A percentile compares a stretch with the other conserved stretches of the same genome.
Evolutionary conservation across 2,797 vertebrate species (phyloP).

Genomic region (Coracias cyanogaster): DNA sequence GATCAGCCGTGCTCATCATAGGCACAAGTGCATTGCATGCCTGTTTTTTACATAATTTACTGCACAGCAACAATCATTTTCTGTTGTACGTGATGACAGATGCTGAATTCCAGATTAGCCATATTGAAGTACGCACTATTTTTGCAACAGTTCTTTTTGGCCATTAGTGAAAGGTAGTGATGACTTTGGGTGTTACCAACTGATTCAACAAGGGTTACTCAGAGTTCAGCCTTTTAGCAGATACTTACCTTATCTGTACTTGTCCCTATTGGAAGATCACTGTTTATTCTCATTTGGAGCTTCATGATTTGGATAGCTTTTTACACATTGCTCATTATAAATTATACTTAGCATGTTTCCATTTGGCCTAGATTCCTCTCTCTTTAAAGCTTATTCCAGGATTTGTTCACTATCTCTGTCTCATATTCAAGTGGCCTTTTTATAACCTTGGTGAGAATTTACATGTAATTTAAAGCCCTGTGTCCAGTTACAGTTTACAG

Average conservation of each 20-base stretch:
- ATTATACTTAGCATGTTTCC: slow-evolving; percentile 49
- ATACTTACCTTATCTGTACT: slow-evolving; percentile 74
- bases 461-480: slow-evolving; percentile 35
- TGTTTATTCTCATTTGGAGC: slow-evolving; percentile 70
- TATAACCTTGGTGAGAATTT: slow-evolving; percentile 63
- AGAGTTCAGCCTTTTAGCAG: slow-evolving; percentile 74
- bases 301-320: slow-evolving; percentile 48
- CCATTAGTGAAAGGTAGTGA: background rate
- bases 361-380: slow-evolving; percentile 55
- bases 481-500: slow-evolving; percentile 27
- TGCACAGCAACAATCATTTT: background rate
- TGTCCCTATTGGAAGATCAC: slow-evolving; percentile 59
- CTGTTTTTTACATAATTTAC: background rate
- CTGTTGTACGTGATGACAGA: background rate
- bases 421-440: slow-evolving; percentile 48
- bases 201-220: slow-evolving; percentile 49
- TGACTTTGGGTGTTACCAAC: slow-evolving; percentile 47
- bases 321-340: slow-evolving; percentile 61
- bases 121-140: background rate
- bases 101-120: background rate
- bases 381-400: slow-evolving; percentile 53
- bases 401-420: slow-evolving; percentile 61
- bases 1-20: background rate
- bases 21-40: background rate
- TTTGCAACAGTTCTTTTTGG: background rate